Base-by-base conservation (phyloP, 1,140 invertebrate genomes). In the Aphelinus certus region DNA sequence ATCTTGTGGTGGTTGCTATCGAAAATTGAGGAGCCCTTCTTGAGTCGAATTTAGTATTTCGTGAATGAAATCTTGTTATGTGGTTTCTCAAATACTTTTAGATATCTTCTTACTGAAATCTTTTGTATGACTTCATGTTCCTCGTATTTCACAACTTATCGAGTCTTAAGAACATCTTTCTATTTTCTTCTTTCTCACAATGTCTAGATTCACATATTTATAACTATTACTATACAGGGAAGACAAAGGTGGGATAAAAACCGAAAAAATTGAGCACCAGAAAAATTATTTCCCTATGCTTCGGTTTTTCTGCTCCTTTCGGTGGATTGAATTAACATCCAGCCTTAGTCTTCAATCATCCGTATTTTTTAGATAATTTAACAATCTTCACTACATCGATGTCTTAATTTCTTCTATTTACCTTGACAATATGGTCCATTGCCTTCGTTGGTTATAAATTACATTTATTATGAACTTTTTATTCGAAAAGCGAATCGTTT, bases 321-420 rank as follows among this genome's bases (percentile, higher is more conserved):
- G 57, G 4, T 62, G 42, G 49, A 55, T 55, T 43, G 10, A 56
- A n/a, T 55, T 47, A 62, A 55, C 42, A 46, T 71, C 43, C 49
- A 71, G 9, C 46, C 42, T 51, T 58, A 45, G 5, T 48, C 1
- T 51, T 43, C 64, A 51, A 6, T 42, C 49, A 73, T 66, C 61
- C 64, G 64, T 73, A 73, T 73, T 73, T 73, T 1, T 51, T 55
- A 73, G 42, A 51, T 71, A 60, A 49, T 66, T 66, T 9, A 73
- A 73, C 43, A 63, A 63, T 26, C 46, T 6, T 1, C 57, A 26
- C 71, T 60, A 26, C 48, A 3, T 53, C 63, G n/a, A 10, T 48
- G 47, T 42, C 63, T 26, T 2, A 51, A 42, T 61, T 60, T 70
- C 57, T n/a, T 26, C 56, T 60, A 73, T n/a, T 7, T 68, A 64